Evolutionary conservation across 2,888 invertebrate species (phyloP).

Genomic region (Lasioglossum malachurum): DNA sequence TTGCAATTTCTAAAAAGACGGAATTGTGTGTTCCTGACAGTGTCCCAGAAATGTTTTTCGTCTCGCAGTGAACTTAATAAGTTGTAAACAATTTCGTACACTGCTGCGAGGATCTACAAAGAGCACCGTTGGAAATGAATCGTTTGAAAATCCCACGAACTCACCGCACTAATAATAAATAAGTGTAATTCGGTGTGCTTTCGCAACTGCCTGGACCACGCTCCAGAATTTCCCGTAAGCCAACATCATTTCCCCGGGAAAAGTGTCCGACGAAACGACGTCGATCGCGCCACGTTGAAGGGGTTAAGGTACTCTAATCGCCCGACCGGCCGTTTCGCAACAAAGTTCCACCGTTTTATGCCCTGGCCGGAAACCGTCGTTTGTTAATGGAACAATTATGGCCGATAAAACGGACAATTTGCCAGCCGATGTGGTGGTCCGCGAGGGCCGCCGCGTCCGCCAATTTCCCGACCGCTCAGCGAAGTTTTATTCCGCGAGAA

Average conservation of each 20-base stretch:
- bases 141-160: neutral
- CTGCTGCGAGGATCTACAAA: neutral
- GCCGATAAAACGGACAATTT: constrained; percentile 14
- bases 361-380: neutral
- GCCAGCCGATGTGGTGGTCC: neutral
- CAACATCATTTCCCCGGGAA: neutral
- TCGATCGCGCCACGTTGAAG: neutral
- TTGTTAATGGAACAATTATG: constrained; percentile 10
- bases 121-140: neutral
- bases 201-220: neutral
- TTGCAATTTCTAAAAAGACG: no score
- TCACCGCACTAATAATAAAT: no score
- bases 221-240: neutral
- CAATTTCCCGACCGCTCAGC: neutral
- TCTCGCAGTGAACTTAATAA: no score
- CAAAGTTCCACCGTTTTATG: constrained; percentile 8
- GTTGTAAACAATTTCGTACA: no score
- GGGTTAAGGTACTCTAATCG: constrained; percentile 4
- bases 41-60: no score
- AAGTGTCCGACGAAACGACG: neutral
- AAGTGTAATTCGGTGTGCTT: neutral
- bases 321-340: neutral
- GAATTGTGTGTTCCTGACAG: no score
- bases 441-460: neutral
- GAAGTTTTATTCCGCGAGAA: neutral